Percentiles rank a stretch among this genome's conserved stretches.
Conservation (phyloP, 2,888 invertebrate genomes). For the Hartigia nigra region DNA sequence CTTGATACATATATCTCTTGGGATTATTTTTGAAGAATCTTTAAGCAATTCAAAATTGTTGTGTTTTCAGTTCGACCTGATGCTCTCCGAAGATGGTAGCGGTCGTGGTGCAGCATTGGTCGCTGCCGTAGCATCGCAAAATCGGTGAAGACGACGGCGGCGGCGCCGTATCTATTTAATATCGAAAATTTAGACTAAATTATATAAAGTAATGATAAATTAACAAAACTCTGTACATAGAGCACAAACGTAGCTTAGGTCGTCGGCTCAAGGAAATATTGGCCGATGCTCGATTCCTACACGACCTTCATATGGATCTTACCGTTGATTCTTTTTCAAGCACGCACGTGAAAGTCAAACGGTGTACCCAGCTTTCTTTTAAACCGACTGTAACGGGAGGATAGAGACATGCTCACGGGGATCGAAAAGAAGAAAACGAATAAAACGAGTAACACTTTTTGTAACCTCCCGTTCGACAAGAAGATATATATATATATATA, state of each 20-base stretch:
- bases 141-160: slow-evolving; percentile 62
- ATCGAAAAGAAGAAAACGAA: neutral
- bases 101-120: slow-evolving; percentile 97
- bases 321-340: neutral
- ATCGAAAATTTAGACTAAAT: slow-evolving; percentile 46
- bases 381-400: neutral
- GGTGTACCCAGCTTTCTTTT: neutral
- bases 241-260: slow-evolving; percentile 53
- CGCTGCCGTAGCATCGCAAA: slow-evolving; percentile 89
- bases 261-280: slow-evolving; percentile 26
- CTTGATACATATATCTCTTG: neutral
- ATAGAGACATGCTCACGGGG: neutral
- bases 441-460: neutral
- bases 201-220: slow-evolving; percentile 34
- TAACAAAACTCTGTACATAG: slow-evolving; percentile 54
- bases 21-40: neutral
- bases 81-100: slow-evolving; percentile 96
- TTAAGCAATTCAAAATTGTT: slow-evolving; percentile 4
- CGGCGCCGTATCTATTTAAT: slow-evolving; percentile 37
- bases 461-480: neutral
- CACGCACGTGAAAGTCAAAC: neutral
- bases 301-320: slow-evolving; percentile 3
- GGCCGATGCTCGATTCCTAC: slow-evolving; percentile 9
- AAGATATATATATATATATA: neutral
- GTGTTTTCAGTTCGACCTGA: slow-evolving; percentile 81